A percentile compares a stretch with the other conserved stretches of the same genome.
phyloP scores from a whole-genome alignment of 2,888 invertebrate species.

The Ochropacha duplaris region DNA sequence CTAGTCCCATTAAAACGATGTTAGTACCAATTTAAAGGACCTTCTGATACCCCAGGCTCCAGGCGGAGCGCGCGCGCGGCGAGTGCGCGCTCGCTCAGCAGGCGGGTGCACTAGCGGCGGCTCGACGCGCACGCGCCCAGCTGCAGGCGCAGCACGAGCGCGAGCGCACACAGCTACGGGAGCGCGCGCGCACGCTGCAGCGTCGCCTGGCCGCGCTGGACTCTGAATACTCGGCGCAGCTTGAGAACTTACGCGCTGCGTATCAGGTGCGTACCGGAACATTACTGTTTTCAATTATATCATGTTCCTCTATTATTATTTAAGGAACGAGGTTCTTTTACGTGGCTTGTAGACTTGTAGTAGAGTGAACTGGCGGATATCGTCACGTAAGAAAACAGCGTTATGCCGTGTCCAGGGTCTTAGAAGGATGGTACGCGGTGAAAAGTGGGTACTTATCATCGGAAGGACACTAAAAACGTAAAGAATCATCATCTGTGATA shows the following conservation, averaged over 20 bases:
- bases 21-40: too few relatives aligned
- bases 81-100: constrained; percentile 70
- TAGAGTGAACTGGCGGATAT: too few relatives aligned
- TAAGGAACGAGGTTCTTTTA: too few relatives aligned
- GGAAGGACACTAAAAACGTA: too few relatives aligned
- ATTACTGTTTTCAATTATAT: background rate
- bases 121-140: constrained; percentile 70
- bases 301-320: too few relatives aligned
- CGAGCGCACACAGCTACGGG: constrained; percentile 84
- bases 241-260: constrained; percentile 90
- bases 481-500: too few relatives aligned
- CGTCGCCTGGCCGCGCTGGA: constrained; percentile 88
- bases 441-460: too few relatives aligned
- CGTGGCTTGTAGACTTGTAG: too few relatives aligned
- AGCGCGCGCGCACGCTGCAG: constrained; percentile 88
- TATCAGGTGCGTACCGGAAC: constrained; percentile 82
- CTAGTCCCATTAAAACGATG: background rate
- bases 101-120: constrained; percentile 71
- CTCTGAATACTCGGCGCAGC: constrained; percentile 92
- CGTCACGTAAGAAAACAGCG: too few relatives aligned
- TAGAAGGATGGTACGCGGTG: too few relatives aligned
- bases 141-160: constrained; percentile 79
- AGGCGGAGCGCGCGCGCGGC: constrained; percentile 66
- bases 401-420: too few relatives aligned
- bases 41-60: constrained; percentile 57